Evolutionary conservation across 37 sponge, comb jelly and placozoan genomes (phyloP).

Genomic region (Hexactinellida sp.): DNA sequence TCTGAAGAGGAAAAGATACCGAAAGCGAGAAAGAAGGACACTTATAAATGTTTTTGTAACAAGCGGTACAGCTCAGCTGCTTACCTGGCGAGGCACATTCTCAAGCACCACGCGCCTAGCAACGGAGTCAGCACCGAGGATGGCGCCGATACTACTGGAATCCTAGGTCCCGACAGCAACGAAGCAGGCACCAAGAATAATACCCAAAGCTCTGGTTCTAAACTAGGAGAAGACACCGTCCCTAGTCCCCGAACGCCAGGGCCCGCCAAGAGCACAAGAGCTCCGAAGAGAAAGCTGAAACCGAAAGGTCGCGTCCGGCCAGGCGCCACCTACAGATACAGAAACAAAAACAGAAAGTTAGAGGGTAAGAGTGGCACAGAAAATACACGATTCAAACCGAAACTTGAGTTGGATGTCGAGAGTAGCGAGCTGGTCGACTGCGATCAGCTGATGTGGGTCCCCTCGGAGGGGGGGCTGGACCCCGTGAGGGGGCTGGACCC

Average conservation of each 20-base stretch:
- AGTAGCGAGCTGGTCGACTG: neutral
- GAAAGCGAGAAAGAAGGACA: neutral
- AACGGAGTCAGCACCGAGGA: neutral
- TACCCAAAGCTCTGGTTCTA: neutral
- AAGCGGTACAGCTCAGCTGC: neutral
- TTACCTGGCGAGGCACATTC: neutral
- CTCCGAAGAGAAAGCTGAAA: neutral
- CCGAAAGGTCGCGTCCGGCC: neutral
- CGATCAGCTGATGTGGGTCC: too few relatives aligned
- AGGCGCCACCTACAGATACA: neutral
- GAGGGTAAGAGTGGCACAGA: too few relatives aligned
- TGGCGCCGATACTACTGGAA: neutral
- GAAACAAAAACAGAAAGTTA: neutral
- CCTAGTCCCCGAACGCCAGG: neutral
- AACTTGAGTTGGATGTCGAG: neutral
- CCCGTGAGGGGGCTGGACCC: too few relatives aligned
- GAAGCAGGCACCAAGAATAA: neutral
- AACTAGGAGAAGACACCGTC: neutral
- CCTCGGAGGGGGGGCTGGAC: too few relatives aligned
- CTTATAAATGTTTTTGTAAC: neutral
- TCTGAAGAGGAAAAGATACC: neutral
- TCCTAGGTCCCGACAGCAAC: neutral
- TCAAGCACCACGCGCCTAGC: neutral
- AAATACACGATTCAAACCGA: too few relatives aligned
- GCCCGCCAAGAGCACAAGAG: neutral